phyloP scores from a whole-genome alignment of 2,888 invertebrate genomes.

The Xylocampa areola region DNA sequence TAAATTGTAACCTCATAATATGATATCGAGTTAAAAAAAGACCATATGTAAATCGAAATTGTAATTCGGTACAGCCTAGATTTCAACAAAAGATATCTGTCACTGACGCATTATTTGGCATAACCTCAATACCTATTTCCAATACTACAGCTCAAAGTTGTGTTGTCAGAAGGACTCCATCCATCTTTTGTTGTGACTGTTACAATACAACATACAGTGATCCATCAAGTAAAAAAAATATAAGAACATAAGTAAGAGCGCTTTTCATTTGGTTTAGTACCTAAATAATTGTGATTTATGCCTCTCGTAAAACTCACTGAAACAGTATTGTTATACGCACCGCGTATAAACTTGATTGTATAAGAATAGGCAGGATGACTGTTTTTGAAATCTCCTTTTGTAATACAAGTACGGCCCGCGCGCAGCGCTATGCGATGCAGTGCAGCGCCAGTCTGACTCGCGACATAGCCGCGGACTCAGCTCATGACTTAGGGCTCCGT shows the following conservation, averaged over 20 bases:
- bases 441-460: no score
- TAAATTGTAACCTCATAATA: no score
- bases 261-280: slow-evolving; percentile 25
- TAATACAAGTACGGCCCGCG: no score
- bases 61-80: background rate
- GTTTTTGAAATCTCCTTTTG: no score
- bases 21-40: no score
- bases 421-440: no score
- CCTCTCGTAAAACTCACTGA: slow-evolving; percentile 34
- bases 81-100: background rate
- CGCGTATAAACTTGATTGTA: slow-evolving; percentile 42
- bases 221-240: slow-evolving; percentile 14
- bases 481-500: no score
- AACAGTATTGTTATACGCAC: slow-evolving; percentile 19
- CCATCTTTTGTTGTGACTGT: slow-evolving; percentile 2
- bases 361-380: no score
- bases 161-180: background rate
- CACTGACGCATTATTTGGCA: no score
- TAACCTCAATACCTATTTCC: no score
- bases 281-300: slow-evolving; percentile 58
- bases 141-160: background rate
- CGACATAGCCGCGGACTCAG: no score
- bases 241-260: slow-evolving; percentile 5
- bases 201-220: slow-evolving; percentile 10
- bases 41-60: background rate